Conservation (phyloP, 2,113 vertebrate genomes). For the Mastomys coucha region DNA sequence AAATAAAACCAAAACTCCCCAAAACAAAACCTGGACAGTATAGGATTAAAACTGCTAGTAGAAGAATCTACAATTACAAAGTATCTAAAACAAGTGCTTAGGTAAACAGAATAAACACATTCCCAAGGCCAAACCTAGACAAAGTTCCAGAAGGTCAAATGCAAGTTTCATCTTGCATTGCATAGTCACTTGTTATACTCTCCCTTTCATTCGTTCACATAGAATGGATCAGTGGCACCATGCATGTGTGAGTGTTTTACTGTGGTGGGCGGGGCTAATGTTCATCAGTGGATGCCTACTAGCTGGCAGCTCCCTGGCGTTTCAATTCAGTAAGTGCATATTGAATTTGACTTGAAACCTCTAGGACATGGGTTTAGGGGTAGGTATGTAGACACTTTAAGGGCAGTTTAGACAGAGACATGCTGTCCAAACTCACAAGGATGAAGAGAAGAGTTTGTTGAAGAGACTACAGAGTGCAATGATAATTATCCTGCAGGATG, state of each 20-base stretch:
- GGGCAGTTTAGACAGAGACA: background rate
- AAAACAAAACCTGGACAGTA: background rate
- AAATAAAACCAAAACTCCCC: background rate
- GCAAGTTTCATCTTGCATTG: background rate
- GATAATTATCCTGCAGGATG: fast-evolving
- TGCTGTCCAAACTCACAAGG: no score
- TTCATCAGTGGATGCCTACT: background rate
- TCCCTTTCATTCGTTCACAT: background rate
- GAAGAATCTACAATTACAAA: background rate
- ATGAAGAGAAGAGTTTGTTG: background rate
- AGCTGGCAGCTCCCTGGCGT: background rate
- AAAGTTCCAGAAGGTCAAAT: slow-evolving; percentile 26
- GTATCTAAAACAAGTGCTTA: slow-evolving; percentile 14
- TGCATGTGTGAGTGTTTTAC: background rate
- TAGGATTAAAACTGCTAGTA: background rate
- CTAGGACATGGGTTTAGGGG: background rate
- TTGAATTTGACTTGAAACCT: background rate
- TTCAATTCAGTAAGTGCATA: background rate
- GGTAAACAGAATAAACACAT: slow-evolving; percentile 34
- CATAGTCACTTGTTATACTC: background rate
- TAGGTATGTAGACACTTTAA: background rate
- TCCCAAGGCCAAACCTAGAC: background rate
- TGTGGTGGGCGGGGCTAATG: fast-evolving
- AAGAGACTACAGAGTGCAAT: background rate
- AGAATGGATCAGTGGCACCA: background rate